Percentiles rank a stretch among this genome's conserved stretches.
Conservation (phyloP, 2,113 vertebrate genomes). For the Tautogolabrus adspersus region DNA sequence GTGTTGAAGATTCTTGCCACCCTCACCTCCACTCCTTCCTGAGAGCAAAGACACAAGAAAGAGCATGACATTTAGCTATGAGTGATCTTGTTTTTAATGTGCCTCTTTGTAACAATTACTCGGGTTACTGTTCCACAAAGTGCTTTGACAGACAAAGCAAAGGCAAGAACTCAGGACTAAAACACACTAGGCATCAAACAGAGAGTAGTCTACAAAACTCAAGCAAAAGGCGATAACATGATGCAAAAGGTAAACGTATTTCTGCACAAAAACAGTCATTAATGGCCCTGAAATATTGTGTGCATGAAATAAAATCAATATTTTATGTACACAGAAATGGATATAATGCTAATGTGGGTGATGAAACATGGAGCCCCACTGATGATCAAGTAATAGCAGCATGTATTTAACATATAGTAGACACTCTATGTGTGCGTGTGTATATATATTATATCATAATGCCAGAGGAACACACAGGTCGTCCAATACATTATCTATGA, state of each 20-base stretch:
- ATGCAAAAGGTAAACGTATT: too few species aligned
- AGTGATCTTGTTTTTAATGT: background rate
- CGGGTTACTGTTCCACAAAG: too few species aligned
- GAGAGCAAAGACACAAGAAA: slow-evolving; percentile 42
- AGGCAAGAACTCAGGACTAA: too few species aligned
- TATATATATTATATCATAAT: background rate
- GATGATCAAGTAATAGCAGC: background rate
- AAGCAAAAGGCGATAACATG: too few species aligned
- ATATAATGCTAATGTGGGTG: background rate
- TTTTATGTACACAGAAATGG: background rate
- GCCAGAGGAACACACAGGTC: background rate
- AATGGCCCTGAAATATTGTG: too few species aligned
- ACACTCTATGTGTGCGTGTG: background rate
- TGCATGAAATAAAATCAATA: background rate
- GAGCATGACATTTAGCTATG: background rate
- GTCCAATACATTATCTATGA: background rate
- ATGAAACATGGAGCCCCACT: background rate
- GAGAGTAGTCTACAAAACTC: too few species aligned
- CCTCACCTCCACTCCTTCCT: slow-evolving; percentile 98
- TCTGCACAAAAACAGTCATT: too few species aligned
- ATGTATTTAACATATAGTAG: background rate
- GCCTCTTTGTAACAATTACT: background rate
- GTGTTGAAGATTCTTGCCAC: slow-evolving; percentile 99
- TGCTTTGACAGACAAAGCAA: too few species aligned
- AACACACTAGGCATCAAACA: too few species aligned